These are phyloP conservation scores for Phrixothrix hirtus DNA, from an alignment of 2,888 invertebrate genomes.

Conservation along the genomic window DNA sequence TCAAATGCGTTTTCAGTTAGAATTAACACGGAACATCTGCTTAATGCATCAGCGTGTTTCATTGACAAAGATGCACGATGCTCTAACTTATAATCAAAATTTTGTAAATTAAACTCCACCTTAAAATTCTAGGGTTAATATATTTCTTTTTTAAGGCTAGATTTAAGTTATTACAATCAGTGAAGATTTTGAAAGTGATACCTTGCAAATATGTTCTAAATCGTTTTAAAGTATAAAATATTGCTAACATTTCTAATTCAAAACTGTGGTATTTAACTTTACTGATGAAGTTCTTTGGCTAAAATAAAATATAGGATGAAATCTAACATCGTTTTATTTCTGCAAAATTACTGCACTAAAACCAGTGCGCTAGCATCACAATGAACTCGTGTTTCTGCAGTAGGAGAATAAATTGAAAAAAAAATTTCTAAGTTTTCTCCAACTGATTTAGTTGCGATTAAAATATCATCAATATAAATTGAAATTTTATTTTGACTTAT, in stretches of 20 bases:
- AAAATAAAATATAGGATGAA: constrained; percentile 18
- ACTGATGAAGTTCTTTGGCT: too few relatives aligned
- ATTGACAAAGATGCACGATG: too few relatives aligned
- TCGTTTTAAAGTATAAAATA: neutral
- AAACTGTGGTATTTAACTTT: too few relatives aligned
- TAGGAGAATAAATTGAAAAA: constrained; percentile 4
- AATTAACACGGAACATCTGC: too few relatives aligned
- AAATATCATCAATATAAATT: too few relatives aligned
- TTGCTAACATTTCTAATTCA: too few relatives aligned
- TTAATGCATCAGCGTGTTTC: neutral
- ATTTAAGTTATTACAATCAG: constrained; percentile 1
- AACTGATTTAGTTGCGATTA: neutral
- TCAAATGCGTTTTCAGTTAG: too few relatives aligned
- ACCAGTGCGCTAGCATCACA: constrained; percentile 4
- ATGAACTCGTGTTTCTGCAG: constrained; percentile 1
- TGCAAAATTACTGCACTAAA: constrained; percentile 4
- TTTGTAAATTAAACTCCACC: neutral
- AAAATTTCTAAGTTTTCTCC: neutral
- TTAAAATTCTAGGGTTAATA: neutral
- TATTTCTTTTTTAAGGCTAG: constrained; percentile 1
- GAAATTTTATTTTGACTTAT: too few relatives aligned
- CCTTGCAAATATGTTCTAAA: too few relatives aligned
- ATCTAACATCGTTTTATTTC: constrained; percentile 28
- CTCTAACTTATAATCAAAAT: too few relatives aligned
- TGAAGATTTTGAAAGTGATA: neutral